Conservation (phyloP, 2,797 vertebrate genomes). For the Megalops cyprinoides region DNA sequence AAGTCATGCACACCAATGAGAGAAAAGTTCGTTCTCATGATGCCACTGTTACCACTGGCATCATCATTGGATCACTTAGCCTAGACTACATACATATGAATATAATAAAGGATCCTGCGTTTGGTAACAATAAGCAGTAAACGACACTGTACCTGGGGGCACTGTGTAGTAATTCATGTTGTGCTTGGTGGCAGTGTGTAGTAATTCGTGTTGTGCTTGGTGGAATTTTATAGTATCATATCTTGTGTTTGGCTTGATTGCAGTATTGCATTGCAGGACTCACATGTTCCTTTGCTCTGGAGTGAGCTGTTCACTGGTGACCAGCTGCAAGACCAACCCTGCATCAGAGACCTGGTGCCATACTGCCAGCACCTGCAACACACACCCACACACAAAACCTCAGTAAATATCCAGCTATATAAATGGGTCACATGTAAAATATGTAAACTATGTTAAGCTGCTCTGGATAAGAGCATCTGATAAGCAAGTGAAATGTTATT, state of each 20-base stretch:
- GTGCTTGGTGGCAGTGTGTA: too few species aligned
- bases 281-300: slow-evolving; percentile 85
- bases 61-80: too few species aligned
- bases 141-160: not conserved
- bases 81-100: too few species aligned
- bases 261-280: too few species aligned
- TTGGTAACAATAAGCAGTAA: too few species aligned
- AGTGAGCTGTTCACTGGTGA: slow-evolving; percentile 80
- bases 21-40: not conserved
- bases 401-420: slow-evolving; percentile 2
- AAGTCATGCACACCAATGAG: slow-evolving; percentile 23
- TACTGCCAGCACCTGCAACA: slow-evolving; percentile 81
- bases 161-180: not conserved
- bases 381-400: slow-evolving; percentile 24
- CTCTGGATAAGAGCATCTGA: too few species aligned
- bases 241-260: too few species aligned
- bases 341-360: slow-evolving; percentile 81
- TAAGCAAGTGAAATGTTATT: too few species aligned
- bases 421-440: too few species aligned
- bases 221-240: too few species aligned
- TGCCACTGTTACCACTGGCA: not conserved
- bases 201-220: not conserved
- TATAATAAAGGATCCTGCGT: too few species aligned
- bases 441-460: too few species aligned
- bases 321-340: slow-evolving; percentile 75